phyloP scores from a whole-genome alignment of 2,113 vertebrate species.

The Pterophyllum scalare region DNA sequence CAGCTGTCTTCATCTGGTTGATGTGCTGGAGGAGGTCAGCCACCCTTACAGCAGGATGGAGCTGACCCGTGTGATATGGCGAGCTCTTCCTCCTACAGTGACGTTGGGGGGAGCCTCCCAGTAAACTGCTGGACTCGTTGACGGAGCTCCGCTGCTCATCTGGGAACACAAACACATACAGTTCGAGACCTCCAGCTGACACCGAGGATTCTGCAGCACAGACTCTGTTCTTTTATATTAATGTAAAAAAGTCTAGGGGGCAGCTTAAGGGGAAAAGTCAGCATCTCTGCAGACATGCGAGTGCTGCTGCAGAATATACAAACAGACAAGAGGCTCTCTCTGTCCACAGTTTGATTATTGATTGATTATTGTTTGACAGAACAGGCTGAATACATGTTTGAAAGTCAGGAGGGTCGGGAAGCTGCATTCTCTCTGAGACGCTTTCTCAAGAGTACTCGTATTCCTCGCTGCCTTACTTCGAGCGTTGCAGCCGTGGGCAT shows the following conservation, averaged over 20 bases:
- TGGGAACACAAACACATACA: conserved; percentile 52
- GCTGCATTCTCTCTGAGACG: conserved; percentile 21
- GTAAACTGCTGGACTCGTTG: conserved; percentile 92
- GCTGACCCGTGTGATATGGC: conserved; percentile 93
- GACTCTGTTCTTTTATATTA: neutral
- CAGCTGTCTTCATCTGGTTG: conserved; percentile 96
- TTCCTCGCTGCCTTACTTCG: conserved; percentile 82
- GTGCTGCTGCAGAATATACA: conserved; percentile 34
- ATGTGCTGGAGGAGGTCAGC: conserved; percentile 96
- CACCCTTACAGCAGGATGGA: conserved; percentile 92
- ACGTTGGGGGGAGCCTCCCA: conserved; percentile 85
- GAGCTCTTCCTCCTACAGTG: conserved; percentile 90
- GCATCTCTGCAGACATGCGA: conserved; percentile 16
- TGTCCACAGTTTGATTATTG: conserved; percentile 22
- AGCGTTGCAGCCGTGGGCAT: conserved; percentile 84
- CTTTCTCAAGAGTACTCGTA: conserved; percentile 48
- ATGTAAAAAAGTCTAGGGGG: conserved; percentile 34
- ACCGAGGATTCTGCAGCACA: neutral
- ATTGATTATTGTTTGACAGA: conserved; percentile 24
- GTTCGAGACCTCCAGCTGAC: neutral
- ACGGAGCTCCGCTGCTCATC: conserved; percentile 90
- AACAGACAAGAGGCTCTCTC: conserved; percentile 49
- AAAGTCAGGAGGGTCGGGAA: conserved; percentile 57
- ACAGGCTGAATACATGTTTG: conserved; percentile 43
- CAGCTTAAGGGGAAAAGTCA: conserved; percentile 21